These are phyloP conservation scores for Cephus pygmeus DNA, from an alignment of 2,888 invertebrate genomes.

Conservation along the genomic window DNA sequence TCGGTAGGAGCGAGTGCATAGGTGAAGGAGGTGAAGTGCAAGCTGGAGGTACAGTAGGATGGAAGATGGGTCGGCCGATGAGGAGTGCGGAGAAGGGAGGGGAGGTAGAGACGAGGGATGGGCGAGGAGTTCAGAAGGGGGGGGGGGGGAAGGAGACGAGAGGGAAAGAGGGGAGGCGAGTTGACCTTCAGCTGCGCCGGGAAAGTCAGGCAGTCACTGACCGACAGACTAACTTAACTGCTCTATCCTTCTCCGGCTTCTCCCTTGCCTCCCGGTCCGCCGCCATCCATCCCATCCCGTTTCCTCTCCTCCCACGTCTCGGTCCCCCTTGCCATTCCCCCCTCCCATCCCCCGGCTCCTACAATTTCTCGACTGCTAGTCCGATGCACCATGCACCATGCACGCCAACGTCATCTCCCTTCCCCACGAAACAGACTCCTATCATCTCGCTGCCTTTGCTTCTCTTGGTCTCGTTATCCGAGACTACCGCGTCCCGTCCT, in stretches of 20 bases:
- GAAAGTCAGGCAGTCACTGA: conserved; percentile 67
- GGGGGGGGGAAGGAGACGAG: conserved; percentile 23
- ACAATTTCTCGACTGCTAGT: conserved; percentile 53
- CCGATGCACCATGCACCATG: conserved; percentile 53
- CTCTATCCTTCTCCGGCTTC: conserved; percentile 58
- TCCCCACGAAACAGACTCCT: conserved; percentile 5
- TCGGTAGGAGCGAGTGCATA: conserved; percentile 23
- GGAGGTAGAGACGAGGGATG: neutral
- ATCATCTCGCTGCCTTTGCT: conserved; percentile 7
- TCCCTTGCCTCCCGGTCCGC: conserved; percentile 30
- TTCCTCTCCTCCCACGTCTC: conserved; percentile 33
- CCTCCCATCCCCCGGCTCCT: conserved; percentile 31
- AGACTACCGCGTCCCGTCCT: neutral
- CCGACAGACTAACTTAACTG: conserved; percentile 66
- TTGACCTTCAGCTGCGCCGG: conserved; percentile 65
- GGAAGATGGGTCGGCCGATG: conserved; percentile 11
- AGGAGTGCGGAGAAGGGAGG: conserved; percentile 12
- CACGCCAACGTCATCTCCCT: conserved; percentile 9
- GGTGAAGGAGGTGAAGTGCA: conserved; percentile 3
- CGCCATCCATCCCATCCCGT: conserved; percentile 37
- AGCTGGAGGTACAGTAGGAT: conserved; percentile 16
- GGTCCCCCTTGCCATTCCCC: conserved; percentile 20
- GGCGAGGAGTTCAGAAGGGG: neutral
- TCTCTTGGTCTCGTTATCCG: conserved; percentile 6
- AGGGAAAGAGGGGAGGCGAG: conserved; percentile 40